These are phyloP conservation scores for Bombus sibiricus DNA, from an alignment of 1,140 invertebrate species.

Conservation along the genomic window DNA sequence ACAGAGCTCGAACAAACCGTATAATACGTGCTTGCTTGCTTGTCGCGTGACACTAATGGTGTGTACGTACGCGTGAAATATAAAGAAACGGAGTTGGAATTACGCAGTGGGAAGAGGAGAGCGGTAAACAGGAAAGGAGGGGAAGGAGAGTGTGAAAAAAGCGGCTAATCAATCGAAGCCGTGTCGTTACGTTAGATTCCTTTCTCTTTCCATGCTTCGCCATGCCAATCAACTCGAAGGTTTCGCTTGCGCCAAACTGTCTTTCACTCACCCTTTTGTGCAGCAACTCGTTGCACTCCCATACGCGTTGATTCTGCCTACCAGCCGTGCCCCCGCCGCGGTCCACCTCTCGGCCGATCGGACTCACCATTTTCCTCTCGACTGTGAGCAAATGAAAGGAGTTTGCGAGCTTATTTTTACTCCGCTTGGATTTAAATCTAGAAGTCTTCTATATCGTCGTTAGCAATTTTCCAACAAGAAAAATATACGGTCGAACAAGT, in stretches of 20 bases:
- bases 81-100: constrained; percentile 11
- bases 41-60: constrained; percentile 39
- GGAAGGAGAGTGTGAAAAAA: constrained; percentile 13
- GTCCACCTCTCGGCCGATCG: constrained; percentile 68
- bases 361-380: constrained; percentile 70
- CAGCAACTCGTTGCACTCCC: constrained; percentile 70
- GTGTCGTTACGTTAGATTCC: constrained; percentile 46
- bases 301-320: constrained; percentile 49
- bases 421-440: too few relatives aligned
- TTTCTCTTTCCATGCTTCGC: constrained; percentile 65
- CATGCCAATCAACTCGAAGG: constrained; percentile 66
- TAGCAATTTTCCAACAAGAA: background rate
- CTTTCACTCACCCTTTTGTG: constrained; percentile 74
- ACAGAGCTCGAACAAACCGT: constrained; percentile 31
- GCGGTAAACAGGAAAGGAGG: background rate
- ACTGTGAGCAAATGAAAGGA: constrained; percentile 59
- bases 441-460: background rate
- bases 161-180: constrained; percentile 45
- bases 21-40: constrained; percentile 13
- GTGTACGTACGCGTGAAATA: constrained; percentile 26
- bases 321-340: constrained; percentile 60
- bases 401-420: too few relatives aligned
- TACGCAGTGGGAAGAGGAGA: too few relatives aligned
- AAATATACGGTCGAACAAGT: background rate
- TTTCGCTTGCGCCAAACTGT: constrained; percentile 38